These are phyloP conservation scores for Brienomyrus longianalis DNA, from an alignment of 2,113 vertebrate species.

Conservation along the genomic window DNA sequence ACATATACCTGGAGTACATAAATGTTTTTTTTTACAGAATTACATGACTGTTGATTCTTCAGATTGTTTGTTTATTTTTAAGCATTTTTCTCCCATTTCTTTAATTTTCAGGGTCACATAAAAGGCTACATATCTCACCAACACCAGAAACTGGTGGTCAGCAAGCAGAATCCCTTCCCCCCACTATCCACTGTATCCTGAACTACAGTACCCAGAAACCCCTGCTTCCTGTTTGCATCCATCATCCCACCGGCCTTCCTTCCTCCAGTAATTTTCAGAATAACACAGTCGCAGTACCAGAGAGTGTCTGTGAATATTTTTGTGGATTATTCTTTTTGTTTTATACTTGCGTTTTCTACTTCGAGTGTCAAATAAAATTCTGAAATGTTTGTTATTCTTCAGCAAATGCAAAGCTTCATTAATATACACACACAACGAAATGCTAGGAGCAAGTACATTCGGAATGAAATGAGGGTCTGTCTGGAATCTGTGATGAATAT, in stretches of 20 bases:
- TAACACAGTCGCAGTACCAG: not conserved
- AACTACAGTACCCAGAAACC: constrained; percentile 42
- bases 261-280: too few species aligned
- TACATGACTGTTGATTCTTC: not conserved
- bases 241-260: not conserved
- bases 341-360: constrained; percentile 11
- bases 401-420: not conserved
- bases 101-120: constrained; percentile 78
- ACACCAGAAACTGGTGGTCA: constrained; percentile 97
- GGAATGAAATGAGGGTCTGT: not conserved
- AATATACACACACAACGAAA: not conserved
- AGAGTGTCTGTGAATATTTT: not conserved
- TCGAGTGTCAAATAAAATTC: constrained; percentile 14
- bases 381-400: not conserved
- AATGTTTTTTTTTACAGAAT: not conserved
- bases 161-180: constrained; percentile 95
- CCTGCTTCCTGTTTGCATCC: not conserved
- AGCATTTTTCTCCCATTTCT: not conserved
- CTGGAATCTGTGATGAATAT: not conserved
- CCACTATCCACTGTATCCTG: constrained; percentile 78
- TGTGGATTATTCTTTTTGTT: not conserved
- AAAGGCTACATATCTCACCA: constrained; percentile 98
- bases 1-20: not conserved
- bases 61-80: not conserved
- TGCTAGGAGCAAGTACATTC: not conserved